These are phyloP conservation scores for Platerodrilus igneus DNA, from an alignment of 2,888 invertebrate species.

Conservation along the genomic window DNA sequence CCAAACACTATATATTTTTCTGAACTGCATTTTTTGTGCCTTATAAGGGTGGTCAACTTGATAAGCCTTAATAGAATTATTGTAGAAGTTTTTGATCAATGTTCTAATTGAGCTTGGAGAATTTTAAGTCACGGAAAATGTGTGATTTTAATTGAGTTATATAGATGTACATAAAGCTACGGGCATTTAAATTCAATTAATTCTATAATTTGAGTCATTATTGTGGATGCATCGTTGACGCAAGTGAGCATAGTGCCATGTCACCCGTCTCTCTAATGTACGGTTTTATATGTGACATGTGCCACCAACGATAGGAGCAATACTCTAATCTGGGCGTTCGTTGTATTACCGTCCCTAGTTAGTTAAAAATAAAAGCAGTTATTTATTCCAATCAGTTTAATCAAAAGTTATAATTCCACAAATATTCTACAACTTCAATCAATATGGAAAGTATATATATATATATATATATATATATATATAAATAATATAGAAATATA, in stretches of 20 bases:
- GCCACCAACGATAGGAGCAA: constrained; percentile 25
- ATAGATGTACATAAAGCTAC: too few species aligned
- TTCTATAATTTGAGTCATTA: constrained; percentile 42
- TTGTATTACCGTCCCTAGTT: constrained; percentile 9
- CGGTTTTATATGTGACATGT: constrained; percentile 27
- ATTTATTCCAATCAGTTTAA: constrained; percentile 3
- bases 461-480: too few species aligned
- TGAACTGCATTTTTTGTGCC: too few species aligned
- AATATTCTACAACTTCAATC: background rate
- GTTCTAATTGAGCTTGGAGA: too few species aligned
- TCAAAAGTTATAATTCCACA: constrained; percentile 1
- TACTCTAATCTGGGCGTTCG: constrained; percentile 24
- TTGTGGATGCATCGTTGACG: constrained; percentile 30
- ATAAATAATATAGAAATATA: too few species aligned
- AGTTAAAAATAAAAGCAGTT: constrained; percentile 6
- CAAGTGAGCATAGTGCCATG: constrained; percentile 38
- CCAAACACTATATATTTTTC: too few species aligned
- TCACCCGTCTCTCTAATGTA: constrained; percentile 32
- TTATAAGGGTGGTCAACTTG: too few species aligned
- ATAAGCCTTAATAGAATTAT: too few species aligned
- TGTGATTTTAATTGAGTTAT: too few species aligned
- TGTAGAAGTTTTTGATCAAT: too few species aligned
- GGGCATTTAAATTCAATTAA: too few species aligned
- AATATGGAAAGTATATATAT: background rate
- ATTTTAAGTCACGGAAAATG: too few species aligned